Evolutionary conservation across 2,797 vertebrate species (phyloP), one percentile per base, ranked within the genome.

Genomic region (Garrulus glandarius): DNA sequence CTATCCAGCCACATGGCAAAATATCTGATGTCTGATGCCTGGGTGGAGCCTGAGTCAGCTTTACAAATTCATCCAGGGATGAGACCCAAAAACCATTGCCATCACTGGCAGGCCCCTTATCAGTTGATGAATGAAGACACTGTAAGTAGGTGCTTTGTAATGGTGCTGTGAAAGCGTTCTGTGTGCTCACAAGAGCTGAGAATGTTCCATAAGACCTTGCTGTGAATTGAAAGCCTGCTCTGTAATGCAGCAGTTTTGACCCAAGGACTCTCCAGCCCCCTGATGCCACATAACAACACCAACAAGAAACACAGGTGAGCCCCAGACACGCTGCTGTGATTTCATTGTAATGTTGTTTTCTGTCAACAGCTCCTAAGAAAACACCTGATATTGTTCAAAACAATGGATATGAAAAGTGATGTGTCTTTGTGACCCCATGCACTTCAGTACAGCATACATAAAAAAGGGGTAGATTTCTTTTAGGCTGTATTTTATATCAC

Each of bases 21-120:
- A 76, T 12, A 26, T 2, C 2, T 22, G 5, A 1, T 24, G 5
- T 6, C 76, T 47, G n/a, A 21, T 20, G 30, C 4, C 6, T 47
- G 30, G 19, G 18, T 75, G 59, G 55, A 49, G 9, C 34, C 20
- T 2, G 30, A 39, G 6, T 21, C 55, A 59, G 13, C 55, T 76
- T 84, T 21, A 27, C 4, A 30, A 37, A 68, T 18, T 23, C 67
- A 93, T 0, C 34, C 32, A 47, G 72, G 10, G 21, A 60, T 11
- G 23, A 44, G 13, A 16, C 3, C 15, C 34, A 61, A 80, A 72
- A 12, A 7, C 26, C n/a, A 53, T n/a, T 93, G 23, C 52, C 36
- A 20, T 34, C 22, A 3, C 34, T 52, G 18, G 14, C 53, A 76
- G 53, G 60, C 4, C 30, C 32, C 32, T 78, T 17, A 15, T 16